A percentile compares a stretch with the other conserved stretches of the same genome.
Conservation (phyloP, 2,888 invertebrate species). For the Parnassius orleans region DNA sequence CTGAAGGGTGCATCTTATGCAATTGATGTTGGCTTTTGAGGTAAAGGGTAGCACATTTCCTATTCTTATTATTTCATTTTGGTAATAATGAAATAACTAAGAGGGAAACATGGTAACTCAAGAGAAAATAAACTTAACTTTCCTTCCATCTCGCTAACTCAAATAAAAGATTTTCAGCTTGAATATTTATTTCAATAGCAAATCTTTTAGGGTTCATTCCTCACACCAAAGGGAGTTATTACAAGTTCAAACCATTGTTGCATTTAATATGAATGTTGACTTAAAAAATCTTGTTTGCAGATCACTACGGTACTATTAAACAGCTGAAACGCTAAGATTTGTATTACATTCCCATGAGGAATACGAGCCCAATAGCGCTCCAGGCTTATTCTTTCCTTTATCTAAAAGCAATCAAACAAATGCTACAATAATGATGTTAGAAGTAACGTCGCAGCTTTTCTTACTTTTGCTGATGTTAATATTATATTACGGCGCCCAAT, state of each 20-base stretch:
- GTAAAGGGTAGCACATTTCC: no score
- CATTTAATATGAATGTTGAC: conserved; percentile 24
- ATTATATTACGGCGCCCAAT: conserved; percentile 43
- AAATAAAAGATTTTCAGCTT: not conserved
- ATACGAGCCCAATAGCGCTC: conserved; percentile 46
- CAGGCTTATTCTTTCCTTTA: conserved; percentile 49
- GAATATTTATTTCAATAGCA: conserved; percentile 9
- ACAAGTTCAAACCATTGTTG: conserved; percentile 15
- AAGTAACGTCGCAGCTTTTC: conserved; percentile 42
- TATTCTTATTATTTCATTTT: no score
- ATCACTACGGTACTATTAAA: conserved; percentile 32
- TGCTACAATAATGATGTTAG: conserved; percentile 56
- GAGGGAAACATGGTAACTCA: no score
- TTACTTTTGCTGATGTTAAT: conserved; percentile 48
- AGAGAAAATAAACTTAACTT: no score
- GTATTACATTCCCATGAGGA: conserved; percentile 55
- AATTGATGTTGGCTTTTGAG: no score
- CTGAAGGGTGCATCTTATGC: no score
- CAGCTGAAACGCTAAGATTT: conserved; percentile 51
- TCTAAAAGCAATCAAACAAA: conserved; percentile 64
- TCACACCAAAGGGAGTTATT: conserved; percentile 15
- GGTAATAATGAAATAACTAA: no score
- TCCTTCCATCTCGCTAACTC: not conserved
- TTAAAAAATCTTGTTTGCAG: conserved; percentile 27
- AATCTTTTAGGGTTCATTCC: conserved; percentile 9